Base-by-base conservation (phyloP, 2,113 vertebrate species). In the Jacana jacana region DNA sequence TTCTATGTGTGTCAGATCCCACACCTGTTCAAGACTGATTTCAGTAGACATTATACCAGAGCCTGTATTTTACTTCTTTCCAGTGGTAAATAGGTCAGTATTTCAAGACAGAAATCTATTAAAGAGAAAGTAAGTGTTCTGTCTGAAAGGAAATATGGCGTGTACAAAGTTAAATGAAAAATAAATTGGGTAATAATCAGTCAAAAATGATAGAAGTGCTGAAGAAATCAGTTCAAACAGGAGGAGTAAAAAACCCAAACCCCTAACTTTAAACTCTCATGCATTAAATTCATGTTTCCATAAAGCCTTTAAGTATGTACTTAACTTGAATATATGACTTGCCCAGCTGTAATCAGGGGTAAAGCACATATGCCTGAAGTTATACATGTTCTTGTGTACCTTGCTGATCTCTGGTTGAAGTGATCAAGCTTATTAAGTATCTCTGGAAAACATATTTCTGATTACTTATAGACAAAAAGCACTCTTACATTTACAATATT, bases 151-250 rank as follows among this genome's bases (percentile, higher is more conserved):
- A 94, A 94, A 90, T 91, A 89, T 2, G n/a, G 39, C 3, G 9
- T 48, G 13, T 69, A 87, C 72, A 63, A 95, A 85, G 40, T 79
- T 81, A 95, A 95, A 91, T 93, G 95, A 96, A 96, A 94, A 95
- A 81, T 86, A 94, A 96, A 91, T 88, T 83, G 52, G 52, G 44
- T 86, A 94, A 93, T 82, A 86, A 92, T 96, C 61, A 89, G 88
- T 72, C 89, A 90, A 89, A 93, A 91, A 72, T 69, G 30, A 91
- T 88, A 68, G 44, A 79, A 79, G 40, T 86, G 68, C 44, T 86
- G 77, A 91, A 94, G 91, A 93, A 92, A 88, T 91, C 61, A 58
- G 64, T 73, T 35, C 57, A 83, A 91, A 65, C 27, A 51, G 49
- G 24, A 78, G 49, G n/a, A 37, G 17, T 52, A 44, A 64, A 91